Percentiles rank a stretch among this genome's conserved stretches.
phyloP scores from a whole-genome alignment of 2,113 vertebrate genomes.

The Pelecanus crispus region DNA sequence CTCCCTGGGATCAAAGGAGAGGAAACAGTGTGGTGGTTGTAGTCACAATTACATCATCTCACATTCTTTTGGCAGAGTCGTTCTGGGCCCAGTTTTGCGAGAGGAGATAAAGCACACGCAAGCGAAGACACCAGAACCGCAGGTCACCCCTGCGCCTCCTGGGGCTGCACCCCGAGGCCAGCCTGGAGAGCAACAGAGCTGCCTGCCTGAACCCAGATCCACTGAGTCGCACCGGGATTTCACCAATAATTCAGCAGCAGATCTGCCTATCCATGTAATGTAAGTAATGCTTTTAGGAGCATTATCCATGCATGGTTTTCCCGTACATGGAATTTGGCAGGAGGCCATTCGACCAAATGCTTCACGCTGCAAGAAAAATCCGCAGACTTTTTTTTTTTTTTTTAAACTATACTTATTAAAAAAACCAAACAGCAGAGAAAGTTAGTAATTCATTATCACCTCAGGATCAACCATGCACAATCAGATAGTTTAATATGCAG shows the following conservation, averaged over 20 bases:
- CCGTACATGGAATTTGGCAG: constrained; percentile 31
- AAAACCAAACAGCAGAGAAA: not conserved
- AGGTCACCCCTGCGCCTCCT: not conserved
- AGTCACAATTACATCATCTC: not conserved
- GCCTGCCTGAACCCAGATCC: not conserved
- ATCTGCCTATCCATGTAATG: not conserved
- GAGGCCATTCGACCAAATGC: not conserved
- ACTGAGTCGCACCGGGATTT: not conserved
- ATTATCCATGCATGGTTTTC: constrained; percentile 40
- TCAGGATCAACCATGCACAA: not conserved
- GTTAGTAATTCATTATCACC: not conserved
- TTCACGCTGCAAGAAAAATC: constrained; percentile 5
- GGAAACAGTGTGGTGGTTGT: not conserved
- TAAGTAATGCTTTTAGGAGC: constrained; percentile 32
- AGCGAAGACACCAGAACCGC: not conserved
- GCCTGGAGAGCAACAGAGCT: not conserved
- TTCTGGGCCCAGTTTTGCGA: not conserved
- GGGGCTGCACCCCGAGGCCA: not conserved
- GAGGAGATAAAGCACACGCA: not conserved
- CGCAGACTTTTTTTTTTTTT: not conserved
- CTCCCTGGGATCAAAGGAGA: not conserved
- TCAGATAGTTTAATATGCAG: not conserved
- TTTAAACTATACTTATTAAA: not conserved
- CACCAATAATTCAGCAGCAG: not conserved
- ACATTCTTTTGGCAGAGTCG: not conserved